These are phyloP conservation scores for Anguilla marmorata DNA, from an alignment of 2,797 vertebrate genomes.

Conservation along the genomic window DNA sequence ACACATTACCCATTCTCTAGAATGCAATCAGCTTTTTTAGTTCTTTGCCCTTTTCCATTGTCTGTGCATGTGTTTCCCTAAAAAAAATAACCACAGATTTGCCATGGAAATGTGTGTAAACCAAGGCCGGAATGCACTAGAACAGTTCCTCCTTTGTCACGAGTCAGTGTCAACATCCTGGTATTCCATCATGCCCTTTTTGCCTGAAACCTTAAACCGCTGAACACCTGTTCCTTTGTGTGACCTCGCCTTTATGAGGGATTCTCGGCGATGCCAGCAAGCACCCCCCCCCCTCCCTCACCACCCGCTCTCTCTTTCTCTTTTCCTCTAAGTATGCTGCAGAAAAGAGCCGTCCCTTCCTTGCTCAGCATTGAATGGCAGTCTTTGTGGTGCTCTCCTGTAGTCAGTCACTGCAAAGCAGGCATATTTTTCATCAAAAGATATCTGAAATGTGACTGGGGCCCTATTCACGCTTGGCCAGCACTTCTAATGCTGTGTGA, in stretches of 20 bases:
- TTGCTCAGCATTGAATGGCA: slow-evolving; percentile 61
- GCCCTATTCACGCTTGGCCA: slow-evolving; percentile 76
- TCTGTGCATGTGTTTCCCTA: slow-evolving; percentile 1
- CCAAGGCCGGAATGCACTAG: slow-evolving; percentile 50
- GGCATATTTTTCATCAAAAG: slow-evolving; percentile 74
- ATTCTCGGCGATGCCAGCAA: slow-evolving; percentile 59
- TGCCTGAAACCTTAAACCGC: slow-evolving; percentile 50
- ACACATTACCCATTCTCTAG: not conserved
- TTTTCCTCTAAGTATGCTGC: slow-evolving; percentile 62
- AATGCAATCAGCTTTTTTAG: not conserved
- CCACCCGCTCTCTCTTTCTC: slow-evolving; percentile 41
- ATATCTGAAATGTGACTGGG: slow-evolving; percentile 76
- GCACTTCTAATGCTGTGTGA: slow-evolving; percentile 63
- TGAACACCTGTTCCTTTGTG: slow-evolving; percentile 62
- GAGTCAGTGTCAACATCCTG: slow-evolving; percentile 72
- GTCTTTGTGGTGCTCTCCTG: slow-evolving; percentile 73
- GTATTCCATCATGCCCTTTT: slow-evolving; percentile 64
- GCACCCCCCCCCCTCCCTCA: slow-evolving; percentile 11
- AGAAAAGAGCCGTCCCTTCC: slow-evolving; percentile 47
- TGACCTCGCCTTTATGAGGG: slow-evolving; percentile 67
- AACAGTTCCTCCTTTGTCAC: slow-evolving; percentile 70
- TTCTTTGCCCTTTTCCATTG: not conserved
- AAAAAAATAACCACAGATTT: slow-evolving; percentile 51
- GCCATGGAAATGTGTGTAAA: slow-evolving; percentile 61
- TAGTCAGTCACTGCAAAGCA: slow-evolving; percentile 67